Base-by-base conservation (phyloP, 1,140 invertebrate species). In the Steinernema feltiae region DNA sequence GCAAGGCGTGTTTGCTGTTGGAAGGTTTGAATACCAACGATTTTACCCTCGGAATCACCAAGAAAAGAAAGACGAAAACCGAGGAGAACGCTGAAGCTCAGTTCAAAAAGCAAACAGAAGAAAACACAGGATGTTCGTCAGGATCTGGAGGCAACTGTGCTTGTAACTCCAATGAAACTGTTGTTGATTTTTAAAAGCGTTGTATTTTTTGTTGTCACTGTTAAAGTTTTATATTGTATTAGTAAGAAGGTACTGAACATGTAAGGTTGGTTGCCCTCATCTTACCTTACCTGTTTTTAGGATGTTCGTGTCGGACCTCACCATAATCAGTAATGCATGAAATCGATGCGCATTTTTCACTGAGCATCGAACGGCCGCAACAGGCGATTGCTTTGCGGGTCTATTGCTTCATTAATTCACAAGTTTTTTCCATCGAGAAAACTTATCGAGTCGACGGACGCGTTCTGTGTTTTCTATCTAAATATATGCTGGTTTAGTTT, bases 1-100 rank as follows among this genome's bases (percentile, higher is more conserved):
- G 97, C 86, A 98, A 99, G 88, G 96, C 97, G 0, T 99, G 97
- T 88, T 90, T 95, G 1, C 88, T 99, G 70, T 88, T 99, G 1
- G 94, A 98, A 89, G 96, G 97, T 12, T 89, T 99, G 0, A 98
- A 85, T 48, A 82, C 81, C 0, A 76, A 76, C 30, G 75, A 84
- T 46, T 30, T 53, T 29, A 32, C 72, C 12, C 69, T 74, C 27
- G 83, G 80, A 35, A 75, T 81, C 17, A 27, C 35, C 1, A 81
- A 76, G 76, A 63, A 21, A 63, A 63, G 24, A 63, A 63, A 63
- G 15, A 27, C 15, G 24, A 63, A 7, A 63, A 63, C 24, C 2
- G 24, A 27, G 41, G n/a, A 46, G 41, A 70, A 32, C n/a, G 21
- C 7, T 27, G 29, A 17, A 29, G n/a, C 21, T 2, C 32, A 27